Conservation (phyloP, 2,888 invertebrate species). For the Volucella inanis region DNA sequence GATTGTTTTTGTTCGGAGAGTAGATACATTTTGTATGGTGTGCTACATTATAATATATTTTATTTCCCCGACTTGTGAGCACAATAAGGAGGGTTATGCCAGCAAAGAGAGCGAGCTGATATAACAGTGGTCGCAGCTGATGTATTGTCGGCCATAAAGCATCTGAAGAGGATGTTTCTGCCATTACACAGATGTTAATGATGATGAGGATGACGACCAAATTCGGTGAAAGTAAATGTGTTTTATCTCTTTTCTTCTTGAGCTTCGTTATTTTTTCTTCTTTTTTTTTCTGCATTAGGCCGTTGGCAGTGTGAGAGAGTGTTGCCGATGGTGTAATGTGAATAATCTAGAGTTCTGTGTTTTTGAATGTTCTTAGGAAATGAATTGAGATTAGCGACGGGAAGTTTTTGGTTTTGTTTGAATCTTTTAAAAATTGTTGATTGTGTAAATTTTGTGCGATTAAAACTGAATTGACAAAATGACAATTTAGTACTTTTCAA, state of each 20-base stretch:
- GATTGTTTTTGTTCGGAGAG: slow-evolving; percentile 17
- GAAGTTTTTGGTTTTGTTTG: background rate
- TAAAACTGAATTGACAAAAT: too few species aligned
- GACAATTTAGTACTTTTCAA: too few species aligned
- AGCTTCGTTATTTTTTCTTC: slow-evolving; percentile 13
- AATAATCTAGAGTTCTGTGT: background rate
- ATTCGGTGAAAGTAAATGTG: slow-evolving; percentile 74
- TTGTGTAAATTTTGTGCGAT: too few species aligned
- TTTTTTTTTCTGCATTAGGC: background rate
- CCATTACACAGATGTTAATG: slow-evolving; percentile 72
- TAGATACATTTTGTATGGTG: background rate
- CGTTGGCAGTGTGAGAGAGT: slow-evolving; percentile 34
- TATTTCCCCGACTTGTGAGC: slow-evolving; percentile 46
- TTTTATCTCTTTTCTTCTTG: slow-evolving; percentile 71
- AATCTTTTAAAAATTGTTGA: too few species aligned
- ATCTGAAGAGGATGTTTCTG: slow-evolving; percentile 73
- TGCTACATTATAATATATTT: background rate
- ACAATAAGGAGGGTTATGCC: slow-evolving; percentile 1
- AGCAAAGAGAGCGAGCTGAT: slow-evolving; percentile 33
- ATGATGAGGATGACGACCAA: slow-evolving; percentile 68
- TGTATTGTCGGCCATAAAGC: slow-evolving; percentile 74
- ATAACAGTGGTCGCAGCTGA: slow-evolving; percentile 62
- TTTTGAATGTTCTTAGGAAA: background rate
- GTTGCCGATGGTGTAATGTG: slow-evolving; percentile 54
- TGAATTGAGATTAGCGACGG: slow-evolving; percentile 37